Base-by-base conservation (phyloP, 2,113 vertebrate species). In the Penelope pileata region DNA sequence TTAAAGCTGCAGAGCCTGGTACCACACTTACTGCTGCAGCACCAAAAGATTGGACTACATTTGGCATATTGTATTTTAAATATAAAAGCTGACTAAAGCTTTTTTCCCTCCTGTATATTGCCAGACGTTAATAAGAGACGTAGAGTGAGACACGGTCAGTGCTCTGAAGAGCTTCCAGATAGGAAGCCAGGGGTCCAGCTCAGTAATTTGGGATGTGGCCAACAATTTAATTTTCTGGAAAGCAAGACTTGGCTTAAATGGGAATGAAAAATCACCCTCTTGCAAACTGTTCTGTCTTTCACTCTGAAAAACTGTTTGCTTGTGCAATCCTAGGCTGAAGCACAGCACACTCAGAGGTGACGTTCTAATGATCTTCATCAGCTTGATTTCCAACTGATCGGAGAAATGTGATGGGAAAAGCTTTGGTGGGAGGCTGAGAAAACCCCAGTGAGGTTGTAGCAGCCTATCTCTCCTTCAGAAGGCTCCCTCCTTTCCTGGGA, bases 311-410 rank as follows among this genome's bases (percentile, higher is more conserved):
- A 77, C 77, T 91, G 47, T 94, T 93, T 51, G 56, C 27, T 90
- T 94, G 86, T 88, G 91, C 82, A 72, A 75, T 36, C 80, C 56
- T 96, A 72, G 90, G 91, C 83, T 95, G 85, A 93, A 86, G 88
- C 80, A 90, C 86, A 88, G 76, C 76, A 93, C 72, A 56, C 38
- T 67, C 23, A 42, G 62, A 96, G 78, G 93, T 95, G 63, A 91
- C 70, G 43, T 83, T 77, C 63, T 67, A n/a, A 51, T 74, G 63
- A 58, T 81, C 88, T 94, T 83, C 74, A 45, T 90, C 51, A 83
- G 67, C 68, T 79, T 32, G 72, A 60, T 63, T 92, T 91, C 82
- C 50, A 48, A 2, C 16, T 77, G 58, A 54, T 10, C 50, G 67
- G 70, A 70, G 38, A 36, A 9, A 1, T 26, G 36, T 2, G 21